Percentiles rank a stretch among this genome's conserved stretches.
phyloP scores from a whole-genome alignment of 2,797 vertebrate species.

The Arnoldichthys spilopterus region DNA sequence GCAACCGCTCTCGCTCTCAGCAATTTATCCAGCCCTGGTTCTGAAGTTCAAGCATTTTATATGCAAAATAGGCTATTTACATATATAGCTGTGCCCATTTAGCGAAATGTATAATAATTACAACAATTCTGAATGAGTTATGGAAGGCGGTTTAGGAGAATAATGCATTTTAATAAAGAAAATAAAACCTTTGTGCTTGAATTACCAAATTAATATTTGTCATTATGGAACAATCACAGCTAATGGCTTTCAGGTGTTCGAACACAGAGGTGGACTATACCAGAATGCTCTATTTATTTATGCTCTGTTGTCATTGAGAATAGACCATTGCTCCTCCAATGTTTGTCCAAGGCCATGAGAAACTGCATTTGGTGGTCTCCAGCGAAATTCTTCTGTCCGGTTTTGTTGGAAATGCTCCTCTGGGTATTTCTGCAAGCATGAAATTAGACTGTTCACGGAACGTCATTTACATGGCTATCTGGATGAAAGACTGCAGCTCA shows the following conservation, averaged over 20 bases:
- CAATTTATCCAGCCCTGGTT: slow-evolving; percentile 77
- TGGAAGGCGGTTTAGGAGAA: slow-evolving; percentile 63
- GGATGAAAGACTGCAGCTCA: slow-evolving; percentile 42
- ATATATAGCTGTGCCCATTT: slow-evolving; percentile 72
- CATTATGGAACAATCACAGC: slow-evolving; percentile 54
- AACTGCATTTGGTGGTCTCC: slow-evolving; percentile 9
- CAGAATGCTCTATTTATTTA: slow-evolving; percentile 25
- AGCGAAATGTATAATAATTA: slow-evolving; percentile 72
- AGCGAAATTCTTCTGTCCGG: not conserved
- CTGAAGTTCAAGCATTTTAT: slow-evolving; percentile 80
- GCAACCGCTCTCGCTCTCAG: slow-evolving; percentile 71
- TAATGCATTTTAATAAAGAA: slow-evolving; percentile 65
- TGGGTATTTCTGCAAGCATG: slow-evolving; percentile 54
- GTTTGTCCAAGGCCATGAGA: slow-evolving; percentile 23
- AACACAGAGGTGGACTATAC: slow-evolving; percentile 1
- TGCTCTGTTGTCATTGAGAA: not conserved
- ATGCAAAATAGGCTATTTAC: slow-evolving; percentile 81
- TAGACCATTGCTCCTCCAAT: slow-evolving; percentile 2
- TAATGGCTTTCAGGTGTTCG: slow-evolving; percentile 33
- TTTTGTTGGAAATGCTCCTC: slow-evolving; percentile 43
- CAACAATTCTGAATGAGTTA: slow-evolving; percentile 68
- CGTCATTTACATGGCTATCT: slow-evolving; percentile 57
- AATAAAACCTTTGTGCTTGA: slow-evolving; percentile 59
- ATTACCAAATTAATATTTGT: slow-evolving; percentile 55
- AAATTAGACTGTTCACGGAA: slow-evolving; percentile 55